Evolutionary conservation across 2,113 vertebrate genomes (phyloP).

Genomic region (Stegastes partitus): DNA sequence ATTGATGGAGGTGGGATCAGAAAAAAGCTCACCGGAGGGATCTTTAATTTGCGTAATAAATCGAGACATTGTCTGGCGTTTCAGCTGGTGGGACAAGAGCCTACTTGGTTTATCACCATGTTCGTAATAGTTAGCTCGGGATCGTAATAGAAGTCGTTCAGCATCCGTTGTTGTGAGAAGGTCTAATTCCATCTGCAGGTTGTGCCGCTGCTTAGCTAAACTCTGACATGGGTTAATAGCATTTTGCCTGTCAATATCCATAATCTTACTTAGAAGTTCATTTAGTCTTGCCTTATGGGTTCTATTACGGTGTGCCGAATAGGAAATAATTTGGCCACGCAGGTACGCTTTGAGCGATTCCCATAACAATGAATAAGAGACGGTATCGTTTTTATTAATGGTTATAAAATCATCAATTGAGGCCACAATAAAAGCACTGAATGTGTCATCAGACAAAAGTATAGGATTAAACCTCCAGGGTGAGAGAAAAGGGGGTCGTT

Average conservation of each 20-base stretch:
- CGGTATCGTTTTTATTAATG: too few species aligned
- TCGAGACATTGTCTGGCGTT: not conserved
- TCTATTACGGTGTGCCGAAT: too few species aligned
- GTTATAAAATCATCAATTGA: too few species aligned
- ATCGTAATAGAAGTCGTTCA: not conserved
- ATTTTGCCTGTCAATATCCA: not conserved
- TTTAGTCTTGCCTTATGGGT: too few species aligned
- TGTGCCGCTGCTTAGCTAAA: not conserved
- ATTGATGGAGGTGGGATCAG: not conserved
- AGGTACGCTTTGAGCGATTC: too few species aligned
- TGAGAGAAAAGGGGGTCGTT: too few species aligned
- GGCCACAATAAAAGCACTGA: too few species aligned
- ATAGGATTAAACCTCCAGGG: too few species aligned
- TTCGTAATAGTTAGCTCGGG: not conserved
- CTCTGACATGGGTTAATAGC: not conserved
- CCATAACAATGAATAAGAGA: too few species aligned
- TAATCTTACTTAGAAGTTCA: not conserved
- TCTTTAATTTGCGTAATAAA: not conserved
- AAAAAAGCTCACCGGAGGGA: too few species aligned
- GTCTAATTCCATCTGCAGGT: not conserved
- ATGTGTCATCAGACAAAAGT: too few species aligned
- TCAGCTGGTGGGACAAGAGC: not conserved
- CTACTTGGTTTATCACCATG: not conserved
- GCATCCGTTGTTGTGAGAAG: not conserved
- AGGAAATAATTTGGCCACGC: too few species aligned